Evolutionary conservation across 2,888 invertebrate genomes (phyloP).

Genomic region (Apotomis turbidana): DNA sequence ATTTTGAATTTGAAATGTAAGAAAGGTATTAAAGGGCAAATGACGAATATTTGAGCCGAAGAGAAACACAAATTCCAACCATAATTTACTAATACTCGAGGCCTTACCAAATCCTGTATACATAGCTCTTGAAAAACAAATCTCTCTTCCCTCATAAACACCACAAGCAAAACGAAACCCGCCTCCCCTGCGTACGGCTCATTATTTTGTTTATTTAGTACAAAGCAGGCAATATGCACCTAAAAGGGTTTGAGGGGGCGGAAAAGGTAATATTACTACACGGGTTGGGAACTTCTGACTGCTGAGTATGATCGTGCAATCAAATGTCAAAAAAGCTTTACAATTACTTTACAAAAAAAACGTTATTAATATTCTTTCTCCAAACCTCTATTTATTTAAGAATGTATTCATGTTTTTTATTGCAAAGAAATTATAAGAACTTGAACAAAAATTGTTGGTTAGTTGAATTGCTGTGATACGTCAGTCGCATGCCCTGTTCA

Average conservation of each 20-base stretch:
- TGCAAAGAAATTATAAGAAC: too few relatives aligned
- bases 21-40: too few relatives aligned
- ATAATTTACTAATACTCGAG: neutral
- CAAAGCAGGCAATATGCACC: slow-evolving; percentile 29
- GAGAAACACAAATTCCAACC: neutral
- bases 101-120: neutral
- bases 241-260: slow-evolving; percentile 36
- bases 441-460: too few relatives aligned
- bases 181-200: slow-evolving; percentile 11
- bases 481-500: too few relatives aligned
- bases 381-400: too few relatives aligned
- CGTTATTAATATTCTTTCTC: too few relatives aligned
- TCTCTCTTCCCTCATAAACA: slow-evolving; percentile 16
- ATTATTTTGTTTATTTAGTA: slow-evolving; percentile 40
- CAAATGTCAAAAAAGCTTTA: too few relatives aligned
- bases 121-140: slow-evolving; percentile 7
- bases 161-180: slow-evolving; percentile 12
- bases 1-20: too few relatives aligned
- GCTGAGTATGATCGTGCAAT: neutral
- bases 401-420: too few relatives aligned
- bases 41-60: neutral
- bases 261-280: slow-evolving; percentile 9
- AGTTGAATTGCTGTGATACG: too few relatives aligned
- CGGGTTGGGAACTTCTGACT: neutral
- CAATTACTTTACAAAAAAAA: too few relatives aligned